Conservation (phyloP, 1,140 invertebrate genomes). For the Zaprionus camerounensis region DNA sequence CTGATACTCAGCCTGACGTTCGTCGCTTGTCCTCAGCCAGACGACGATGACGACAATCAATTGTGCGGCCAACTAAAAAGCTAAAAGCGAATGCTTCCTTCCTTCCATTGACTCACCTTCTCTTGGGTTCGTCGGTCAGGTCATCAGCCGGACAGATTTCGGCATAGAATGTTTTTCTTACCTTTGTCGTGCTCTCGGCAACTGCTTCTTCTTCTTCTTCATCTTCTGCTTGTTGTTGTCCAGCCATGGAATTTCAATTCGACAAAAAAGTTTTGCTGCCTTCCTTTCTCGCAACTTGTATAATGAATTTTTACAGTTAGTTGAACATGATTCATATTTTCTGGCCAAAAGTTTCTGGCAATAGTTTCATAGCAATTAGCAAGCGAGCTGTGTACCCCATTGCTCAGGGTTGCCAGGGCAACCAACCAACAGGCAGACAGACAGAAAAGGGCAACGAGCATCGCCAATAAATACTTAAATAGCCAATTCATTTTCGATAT, state of each 20-base stretch:
- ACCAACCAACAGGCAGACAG: neutral
- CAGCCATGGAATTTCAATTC: slow-evolving; percentile 67
- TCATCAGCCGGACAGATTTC: slow-evolving; percentile 11
- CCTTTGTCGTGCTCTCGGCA: slow-evolving; percentile 2
- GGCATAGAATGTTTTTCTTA: slow-evolving; percentile 16
- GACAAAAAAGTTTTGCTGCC: slow-evolving; percentile 26
- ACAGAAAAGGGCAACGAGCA: neutral
- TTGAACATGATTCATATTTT: slow-evolving; percentile 53
- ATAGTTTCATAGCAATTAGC: slow-evolving; percentile 50
- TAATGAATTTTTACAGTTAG: slow-evolving; percentile 77
- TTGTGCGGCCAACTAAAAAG: slow-evolving; percentile 59
- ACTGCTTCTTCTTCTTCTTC: neutral
- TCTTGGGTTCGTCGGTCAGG: neutral
- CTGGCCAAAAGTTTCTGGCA: slow-evolving; percentile 24
- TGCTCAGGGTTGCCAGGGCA: slow-evolving; percentile 1
- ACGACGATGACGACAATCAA: slow-evolving; percentile 52
- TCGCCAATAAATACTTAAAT: slow-evolving; percentile 25
- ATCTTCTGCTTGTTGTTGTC: neutral
- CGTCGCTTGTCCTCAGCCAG: neutral
- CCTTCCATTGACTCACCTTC: neutral
- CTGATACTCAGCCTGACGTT: slow-evolving; percentile 11
- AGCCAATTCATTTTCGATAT: slow-evolving; percentile 73
- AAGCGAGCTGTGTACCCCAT: neutral
- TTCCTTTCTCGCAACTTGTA: slow-evolving; percentile 18
- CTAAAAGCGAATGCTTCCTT: slow-evolving; percentile 48